These are phyloP conservation scores for Tragopan temminckii DNA, from an alignment of 2,797 vertebrate genomes.

Conservation along the genomic window DNA sequence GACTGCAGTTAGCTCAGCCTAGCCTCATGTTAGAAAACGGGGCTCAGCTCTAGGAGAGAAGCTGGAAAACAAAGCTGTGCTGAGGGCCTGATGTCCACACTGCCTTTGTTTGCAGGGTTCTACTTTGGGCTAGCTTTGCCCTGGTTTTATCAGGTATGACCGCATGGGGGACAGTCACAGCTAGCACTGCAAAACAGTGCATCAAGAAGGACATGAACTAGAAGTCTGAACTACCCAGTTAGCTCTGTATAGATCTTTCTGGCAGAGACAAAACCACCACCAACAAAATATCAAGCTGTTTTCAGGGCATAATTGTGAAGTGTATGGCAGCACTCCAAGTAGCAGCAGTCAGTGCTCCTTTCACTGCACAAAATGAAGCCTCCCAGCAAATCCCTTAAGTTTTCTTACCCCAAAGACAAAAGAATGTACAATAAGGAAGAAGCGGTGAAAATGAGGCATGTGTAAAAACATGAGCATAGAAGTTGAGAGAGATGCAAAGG, in stretches of 20 bases:
- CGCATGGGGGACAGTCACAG: background rate
- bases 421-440: background rate
- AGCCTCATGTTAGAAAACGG: background rate
- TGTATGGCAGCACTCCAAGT: background rate
- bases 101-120: background rate
- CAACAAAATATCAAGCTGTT: background rate
- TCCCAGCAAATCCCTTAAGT: background rate
- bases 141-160: background rate
- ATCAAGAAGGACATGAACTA: background rate
- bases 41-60: background rate
- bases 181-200: background rate
- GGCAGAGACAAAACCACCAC: background rate
- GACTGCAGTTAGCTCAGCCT: background rate
- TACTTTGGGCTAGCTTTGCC: background rate
- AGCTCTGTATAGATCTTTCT: background rate
- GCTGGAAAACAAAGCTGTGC: background rate
- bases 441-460: background rate
- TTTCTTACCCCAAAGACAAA: background rate
- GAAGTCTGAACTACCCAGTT: background rate
- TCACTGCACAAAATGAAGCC: background rate
- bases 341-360: background rate
- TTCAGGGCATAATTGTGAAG: background rate
- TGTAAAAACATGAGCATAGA: background rate
- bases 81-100: fast-evolving
- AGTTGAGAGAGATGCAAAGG: background rate